Evolutionary conservation across 2,113 vertebrate genomes (phyloP).

Genomic region (Nothocercus nigrocapillus): DNA sequence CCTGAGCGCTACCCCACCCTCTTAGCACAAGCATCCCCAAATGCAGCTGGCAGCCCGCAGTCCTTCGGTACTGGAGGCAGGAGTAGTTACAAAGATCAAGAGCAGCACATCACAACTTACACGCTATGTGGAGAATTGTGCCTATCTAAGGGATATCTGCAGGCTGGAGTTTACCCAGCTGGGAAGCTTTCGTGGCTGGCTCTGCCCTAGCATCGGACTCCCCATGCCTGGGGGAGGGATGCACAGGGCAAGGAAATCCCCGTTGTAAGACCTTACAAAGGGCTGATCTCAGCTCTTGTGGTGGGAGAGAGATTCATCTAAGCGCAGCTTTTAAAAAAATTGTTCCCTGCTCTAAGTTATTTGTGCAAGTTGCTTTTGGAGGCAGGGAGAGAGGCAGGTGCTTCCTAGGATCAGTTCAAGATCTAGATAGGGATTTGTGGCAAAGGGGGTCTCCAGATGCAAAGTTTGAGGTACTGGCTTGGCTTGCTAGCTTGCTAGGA

Average conservation of each 20-base stretch:
- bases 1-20: no score
- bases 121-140: fast-evolving
- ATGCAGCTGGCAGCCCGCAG: not conserved
- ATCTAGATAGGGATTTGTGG: not conserved
- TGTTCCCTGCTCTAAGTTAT: not conserved
- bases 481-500: not conserved
- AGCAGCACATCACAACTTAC: not conserved
- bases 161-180: not conserved
- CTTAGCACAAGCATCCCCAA: not conserved
- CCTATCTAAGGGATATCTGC: not conserved
- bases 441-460: no score
- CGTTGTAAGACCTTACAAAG: not conserved
- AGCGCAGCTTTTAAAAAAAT: fast-evolving
- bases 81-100: fast-evolving
- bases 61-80: not conserved
- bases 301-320: not conserved
- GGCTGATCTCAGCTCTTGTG: not conserved
- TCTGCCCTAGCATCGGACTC: not conserved
- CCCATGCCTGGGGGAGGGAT: fast-evolving
- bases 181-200: not conserved
- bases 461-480: not conserved
- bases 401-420: not conserved
- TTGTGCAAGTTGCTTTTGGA: not conserved
- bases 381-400: not conserved
- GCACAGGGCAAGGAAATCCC: fast-evolving